Conservation (phyloP, 2,797 vertebrate genomes). For the Remorina albescens region DNA sequence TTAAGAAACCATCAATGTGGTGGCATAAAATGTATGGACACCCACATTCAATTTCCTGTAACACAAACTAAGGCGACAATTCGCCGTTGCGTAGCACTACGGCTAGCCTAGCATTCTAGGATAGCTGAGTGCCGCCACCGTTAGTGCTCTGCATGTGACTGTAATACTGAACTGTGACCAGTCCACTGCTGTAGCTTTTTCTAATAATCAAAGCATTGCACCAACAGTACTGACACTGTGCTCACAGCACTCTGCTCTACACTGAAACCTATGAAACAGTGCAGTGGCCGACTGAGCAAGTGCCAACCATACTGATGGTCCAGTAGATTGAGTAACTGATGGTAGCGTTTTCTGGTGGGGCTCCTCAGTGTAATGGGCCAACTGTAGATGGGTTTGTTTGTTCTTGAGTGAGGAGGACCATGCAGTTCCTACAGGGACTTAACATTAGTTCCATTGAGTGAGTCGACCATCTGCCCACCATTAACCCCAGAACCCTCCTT, state of each 20-base stretch:
- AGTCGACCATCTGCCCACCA: slow-evolving; percentile 99
- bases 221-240: slow-evolving; percentile 38
- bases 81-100: slow-evolving; percentile 30
- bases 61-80: slow-evolving; percentile 31
- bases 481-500: slow-evolving; percentile 99
- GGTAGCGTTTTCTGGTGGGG: slow-evolving; percentile 80
- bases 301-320: slow-evolving; percentile 63
- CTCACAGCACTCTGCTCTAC: slow-evolving; percentile 30
- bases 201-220: slow-evolving; percentile 23
- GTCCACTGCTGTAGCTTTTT: slow-evolving; percentile 44
- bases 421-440: slow-evolving; percentile 84
- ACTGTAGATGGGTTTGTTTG: slow-evolving; percentile 86
- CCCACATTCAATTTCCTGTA: slow-evolving; percentile 42
- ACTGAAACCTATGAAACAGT: slow-evolving; percentile 16
- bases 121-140: slow-evolving; percentile 26
- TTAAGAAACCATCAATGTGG: slow-evolving; percentile 40
- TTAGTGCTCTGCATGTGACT: slow-evolving; percentile 37
- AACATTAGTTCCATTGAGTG: slow-evolving; percentile 99
- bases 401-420: slow-evolving; percentile 85
- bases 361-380: slow-evolving; percentile 86
- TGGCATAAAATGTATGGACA: slow-evolving; percentile 45
- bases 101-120: slow-evolving; percentile 35
- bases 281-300: slow-evolving; percentile 37
- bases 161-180: slow-evolving; percentile 49
- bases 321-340: slow-evolving; percentile 71